Evolutionary conservation across 2,888 invertebrate species (phyloP).

Genomic region (Nemapogon koenigi): DNA sequence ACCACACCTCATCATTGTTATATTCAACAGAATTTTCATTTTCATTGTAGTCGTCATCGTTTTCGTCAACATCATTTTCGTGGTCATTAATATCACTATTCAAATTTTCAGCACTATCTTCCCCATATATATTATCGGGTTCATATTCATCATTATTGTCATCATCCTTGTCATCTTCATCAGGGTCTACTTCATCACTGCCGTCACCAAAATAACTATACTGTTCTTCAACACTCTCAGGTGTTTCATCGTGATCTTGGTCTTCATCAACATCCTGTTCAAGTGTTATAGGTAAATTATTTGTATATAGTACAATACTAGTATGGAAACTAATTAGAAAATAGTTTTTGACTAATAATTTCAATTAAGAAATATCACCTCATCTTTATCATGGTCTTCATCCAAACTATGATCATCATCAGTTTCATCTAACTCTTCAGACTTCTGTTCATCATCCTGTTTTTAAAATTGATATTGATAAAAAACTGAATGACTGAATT

Average conservation of each 20-base stretch:
- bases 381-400: slow-evolving; percentile 15
- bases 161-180: slow-evolving; percentile 20
- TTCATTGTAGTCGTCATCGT: slow-evolving; percentile 29
- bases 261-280: slow-evolving; percentile 16
- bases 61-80: slow-evolving; percentile 23
- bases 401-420: slow-evolving; percentile 22
- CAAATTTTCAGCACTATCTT: slow-evolving; percentile 25
- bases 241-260: slow-evolving; percentile 16
- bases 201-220: slow-evolving; percentile 30
- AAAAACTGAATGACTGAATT: no score
- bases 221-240: slow-evolving; percentile 2
- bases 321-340: no score
- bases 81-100: slow-evolving; percentile 27
- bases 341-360: no score
- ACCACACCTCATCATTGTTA: slow-evolving; percentile 20
- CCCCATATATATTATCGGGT: slow-evolving; percentile 30
- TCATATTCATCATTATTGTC: slow-evolving; percentile 25
- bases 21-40: slow-evolving; percentile 31
- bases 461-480: no score
- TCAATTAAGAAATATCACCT: no score
- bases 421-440: slow-evolving; percentile 26
- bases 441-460: slow-evolving; percentile 27
- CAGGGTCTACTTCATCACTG: slow-evolving; percentile 24
- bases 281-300: no score
- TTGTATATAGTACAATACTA: no score